phyloP scores from a whole-genome alignment of 2,113 vertebrate species.

The rabbit (Oryctolagus cuniculus) region mOryCun1.1 NC_091450.1:50638501-50639000 shows the following conservation, averaged over 20 bases:
- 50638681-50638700: no score
- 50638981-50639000: no score
- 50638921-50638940: neutral
- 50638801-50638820: no score
- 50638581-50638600: neutral
- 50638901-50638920: neutral
- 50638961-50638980: no score
- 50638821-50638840: no score
- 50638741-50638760: neutral
- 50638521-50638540: neutral
- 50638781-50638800: no score
- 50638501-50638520: neutral
- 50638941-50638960: no score
- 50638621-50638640: neutral
- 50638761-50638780: neutral
- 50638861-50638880: neutral
- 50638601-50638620: neutral
- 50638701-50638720: no score
- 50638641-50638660: neutral
- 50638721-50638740: neutral
- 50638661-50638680: neutral
- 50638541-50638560: neutral
- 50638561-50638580: neutral
- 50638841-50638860: neutral
- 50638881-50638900: neutral